Evolutionary conservation across 2,888 invertebrate species (phyloP), one percentile per base, ranked within the genome.

Genomic region (Dryomyza anilis): DNA sequence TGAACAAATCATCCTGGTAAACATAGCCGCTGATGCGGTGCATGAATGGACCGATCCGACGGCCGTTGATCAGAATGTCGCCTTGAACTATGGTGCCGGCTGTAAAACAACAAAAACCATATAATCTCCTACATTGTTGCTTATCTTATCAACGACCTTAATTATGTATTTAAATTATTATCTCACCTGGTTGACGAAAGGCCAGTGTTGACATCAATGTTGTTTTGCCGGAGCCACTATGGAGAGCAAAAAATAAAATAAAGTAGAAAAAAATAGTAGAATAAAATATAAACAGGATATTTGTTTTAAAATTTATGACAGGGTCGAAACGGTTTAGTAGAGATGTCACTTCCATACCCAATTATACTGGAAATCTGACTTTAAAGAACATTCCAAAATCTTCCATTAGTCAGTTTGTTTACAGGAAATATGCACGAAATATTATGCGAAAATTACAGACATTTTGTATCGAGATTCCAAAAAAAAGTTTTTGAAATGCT

Each of bases 1-100:
- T 89, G 75, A 96, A 96, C 55, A 96, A 85, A 76, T 96, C 96
- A 69, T 96, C 93, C 81, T 96, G 96, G 73, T 95, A 93, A 86
- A 96, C 93, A 83, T 91, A 96, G 0, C 95, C 96, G 73, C 92
- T 93, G 67, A 93, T 86, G 63, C 88, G 86, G 75, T 90, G 89
- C 91, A 94, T 93, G 77, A 90, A 92, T 64, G 88, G 87, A 2
- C 90, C 89, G 12, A 91, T 85, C 1, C 87, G 86, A 33, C 87
- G 81, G 0, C 94, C 93, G 78, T 94, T 93, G 76, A 93, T 89
- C n/a, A 89, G 84, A 67, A 95, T 89, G 65, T 93, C 91, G 2
- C 94, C 95, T 74, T 93, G 91, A 2, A 91, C 87, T 16, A 89
- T 84, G 3, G 90, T 86, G 4, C 89, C 90, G 68, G 87, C 92